Evolutionary conservation across 2,797 vertebrate genomes (phyloP).

Genomic region (Adelosebastes latens): DNA sequence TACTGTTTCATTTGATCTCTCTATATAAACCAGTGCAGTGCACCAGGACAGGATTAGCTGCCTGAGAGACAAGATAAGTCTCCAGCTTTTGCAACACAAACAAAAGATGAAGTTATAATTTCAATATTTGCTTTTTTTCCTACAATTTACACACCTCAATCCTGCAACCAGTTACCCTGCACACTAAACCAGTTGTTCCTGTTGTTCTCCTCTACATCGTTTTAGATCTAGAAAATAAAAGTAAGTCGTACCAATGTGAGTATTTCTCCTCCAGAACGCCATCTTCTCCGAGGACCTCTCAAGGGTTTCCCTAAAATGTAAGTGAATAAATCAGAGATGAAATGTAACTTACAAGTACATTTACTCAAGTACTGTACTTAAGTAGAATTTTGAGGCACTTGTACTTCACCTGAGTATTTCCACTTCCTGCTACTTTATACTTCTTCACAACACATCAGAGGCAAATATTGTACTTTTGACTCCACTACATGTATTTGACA

Average conservation of each 20-base stretch:
- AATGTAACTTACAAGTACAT: neutral
- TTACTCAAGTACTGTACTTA: neutral
- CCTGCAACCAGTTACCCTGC: neutral
- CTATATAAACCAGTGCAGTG: neutral
- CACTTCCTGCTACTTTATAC: too few relatives aligned
- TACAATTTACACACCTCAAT: neutral
- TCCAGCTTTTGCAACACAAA: neutral
- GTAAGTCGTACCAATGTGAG: constrained; percentile 42
- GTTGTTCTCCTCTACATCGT: neutral
- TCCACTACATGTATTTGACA: neutral
- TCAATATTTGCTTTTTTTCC: neutral
- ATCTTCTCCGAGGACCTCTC: constrained; percentile 53
- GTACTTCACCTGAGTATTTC: neutral
- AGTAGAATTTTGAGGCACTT: neutral
- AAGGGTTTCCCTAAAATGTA: constrained; percentile 35
- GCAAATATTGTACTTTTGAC: neutral
- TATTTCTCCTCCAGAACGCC: constrained; percentile 64
- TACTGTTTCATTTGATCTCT: neutral
- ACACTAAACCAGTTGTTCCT: neutral
- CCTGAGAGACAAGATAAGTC: neutral
- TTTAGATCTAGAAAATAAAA: neutral
- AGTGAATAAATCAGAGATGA: neutral
- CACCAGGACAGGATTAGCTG: neutral
- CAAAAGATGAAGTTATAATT: neutral
- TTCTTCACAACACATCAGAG: too few relatives aligned